These are phyloP conservation scores for Stenoptilia bipunctidactyla DNA, from an alignment of 2,888 invertebrate genomes.

Conservation along the genomic window DNA sequence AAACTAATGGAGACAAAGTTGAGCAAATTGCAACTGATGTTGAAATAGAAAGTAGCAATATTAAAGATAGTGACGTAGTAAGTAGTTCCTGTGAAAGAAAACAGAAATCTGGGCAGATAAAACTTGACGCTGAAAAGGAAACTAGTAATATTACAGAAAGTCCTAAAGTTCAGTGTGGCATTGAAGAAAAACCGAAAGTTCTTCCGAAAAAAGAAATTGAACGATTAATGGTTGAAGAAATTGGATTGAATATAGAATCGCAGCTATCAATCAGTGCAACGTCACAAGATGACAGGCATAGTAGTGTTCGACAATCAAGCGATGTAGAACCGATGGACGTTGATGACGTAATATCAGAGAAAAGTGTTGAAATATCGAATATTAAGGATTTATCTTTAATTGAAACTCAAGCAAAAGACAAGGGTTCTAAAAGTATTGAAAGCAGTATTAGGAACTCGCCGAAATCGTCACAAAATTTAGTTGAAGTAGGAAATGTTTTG, in stretches of 20 bases:
- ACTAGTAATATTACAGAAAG: not conserved
- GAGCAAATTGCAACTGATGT: too few relatives aligned
- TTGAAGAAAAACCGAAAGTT: too few relatives aligned
- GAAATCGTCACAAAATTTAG: not conserved
- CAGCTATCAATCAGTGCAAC: not conserved
- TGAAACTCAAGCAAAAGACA: not conserved
- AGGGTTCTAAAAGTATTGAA: not conserved
- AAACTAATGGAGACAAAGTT: too few relatives aligned
- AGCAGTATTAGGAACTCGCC: not conserved
- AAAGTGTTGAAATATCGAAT: not conserved
- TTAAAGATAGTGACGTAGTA: too few relatives aligned
- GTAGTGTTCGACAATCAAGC: too few relatives aligned
- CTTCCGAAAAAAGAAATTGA: too few relatives aligned
- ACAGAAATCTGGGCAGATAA: not conserved
- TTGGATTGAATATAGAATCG: too few relatives aligned
- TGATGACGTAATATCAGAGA: not conserved
- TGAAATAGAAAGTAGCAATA: too few relatives aligned
- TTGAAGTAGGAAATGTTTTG: not conserved
- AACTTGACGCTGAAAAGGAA: conserved; percentile 3
- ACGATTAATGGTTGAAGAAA: too few relatives aligned
- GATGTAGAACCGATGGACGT: not conserved
- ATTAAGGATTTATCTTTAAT: not conserved
- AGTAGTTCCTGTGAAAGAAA: too few relatives aligned
- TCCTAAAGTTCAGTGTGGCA: too few relatives aligned
- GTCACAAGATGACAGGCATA: too few relatives aligned